Evolutionary conservation across 2,888 invertebrate genomes (phyloP).

Genomic region (Nomada goodeniana): DNA sequence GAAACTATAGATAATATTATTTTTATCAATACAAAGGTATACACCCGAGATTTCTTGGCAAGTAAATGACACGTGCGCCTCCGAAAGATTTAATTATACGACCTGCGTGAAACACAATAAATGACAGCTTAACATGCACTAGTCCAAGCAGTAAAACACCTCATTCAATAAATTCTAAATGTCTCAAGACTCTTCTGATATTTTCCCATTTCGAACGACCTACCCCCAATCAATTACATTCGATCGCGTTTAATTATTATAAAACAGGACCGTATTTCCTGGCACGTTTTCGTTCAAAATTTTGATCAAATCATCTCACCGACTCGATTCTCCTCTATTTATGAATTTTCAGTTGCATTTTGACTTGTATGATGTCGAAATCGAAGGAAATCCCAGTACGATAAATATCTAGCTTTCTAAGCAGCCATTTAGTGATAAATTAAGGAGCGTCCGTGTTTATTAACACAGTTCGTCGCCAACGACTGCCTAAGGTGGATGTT

Average conservation of each 20-base stretch:
- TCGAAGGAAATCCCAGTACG: background rate
- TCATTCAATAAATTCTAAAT: background rate
- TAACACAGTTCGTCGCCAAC: conserved; percentile 52
- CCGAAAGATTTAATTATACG: conserved; percentile 28
- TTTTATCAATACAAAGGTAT: conserved; percentile 39
- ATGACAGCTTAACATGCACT: background rate
- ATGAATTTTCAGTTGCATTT: background rate
- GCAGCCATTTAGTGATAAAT: conserved; percentile 47
- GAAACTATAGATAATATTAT: conserved; percentile 42
- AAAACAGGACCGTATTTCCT: background rate
- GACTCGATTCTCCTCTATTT: background rate
- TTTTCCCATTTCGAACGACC: background rate
- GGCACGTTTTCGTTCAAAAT: too few relatives aligned
- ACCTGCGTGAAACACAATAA: background rate
- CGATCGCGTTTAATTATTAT: background rate
- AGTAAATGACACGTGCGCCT: conserved; percentile 5
- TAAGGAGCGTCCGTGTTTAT: conserved; percentile 43
- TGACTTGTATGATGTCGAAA: background rate
- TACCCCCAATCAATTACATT: background rate
- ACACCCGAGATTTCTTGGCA: conserved; percentile 32
- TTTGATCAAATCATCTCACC: background rate
- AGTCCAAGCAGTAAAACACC: background rate
- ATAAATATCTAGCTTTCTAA: background rate
- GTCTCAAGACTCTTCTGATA: background rate
- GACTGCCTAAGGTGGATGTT: conserved; percentile 33